Base-by-base conservation (phyloP, 92 coral and sea anemone species). In the Blastomussa wellsi region DNA sequence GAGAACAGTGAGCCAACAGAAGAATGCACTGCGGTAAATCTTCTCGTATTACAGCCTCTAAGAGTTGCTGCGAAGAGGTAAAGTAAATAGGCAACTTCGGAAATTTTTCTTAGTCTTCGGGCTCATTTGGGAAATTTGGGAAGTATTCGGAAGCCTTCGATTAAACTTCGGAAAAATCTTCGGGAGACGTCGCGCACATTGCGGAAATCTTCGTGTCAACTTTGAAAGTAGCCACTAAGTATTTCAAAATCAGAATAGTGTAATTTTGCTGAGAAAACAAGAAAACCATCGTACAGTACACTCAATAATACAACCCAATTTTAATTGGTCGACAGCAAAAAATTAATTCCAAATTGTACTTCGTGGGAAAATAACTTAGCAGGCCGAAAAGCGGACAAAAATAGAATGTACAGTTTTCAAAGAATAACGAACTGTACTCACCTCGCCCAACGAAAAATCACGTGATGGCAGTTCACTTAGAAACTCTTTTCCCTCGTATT, bases 381-480 rank as follows among this genome's bases (percentile, higher is more conserved):
- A 51, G 19, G 3, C 22, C 0, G 19, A 15, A 51, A 0, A 1
- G 57, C 22, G 57, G 19, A n/a, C n/a, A n/a, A n/a, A n/a, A n/a
- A n/a, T n/a, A 39, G 44, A 39, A 39, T 39, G 44, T 39, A 59
- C n/a, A n/a, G n/a, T n/a, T n/a, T n/a, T n/a, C n/a, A n/a, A n/a
- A n/a, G n/a, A n/a, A n/a, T 32, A 70, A 5, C 2, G 2, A 36
- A 17, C 12, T 20, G 5, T 39, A 29, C 95, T 88, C 57, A 94
- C 99, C 95, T 96, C 98, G 20, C 99, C 99, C 7, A 93, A 68
- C 15, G 98, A 93, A 41, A 94, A 90, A 77, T 94, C 98, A 20
- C 95, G 88, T 1, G 91, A 77, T 26, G 99, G 90, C 41, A 94
- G 92, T 72, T 92, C 90, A 41, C 88, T 75, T 24, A 94, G 88